Conservation (phyloP, 37 sponge, comb jelly and placozoan species). For the Aplysina aerophoba region DNA sequence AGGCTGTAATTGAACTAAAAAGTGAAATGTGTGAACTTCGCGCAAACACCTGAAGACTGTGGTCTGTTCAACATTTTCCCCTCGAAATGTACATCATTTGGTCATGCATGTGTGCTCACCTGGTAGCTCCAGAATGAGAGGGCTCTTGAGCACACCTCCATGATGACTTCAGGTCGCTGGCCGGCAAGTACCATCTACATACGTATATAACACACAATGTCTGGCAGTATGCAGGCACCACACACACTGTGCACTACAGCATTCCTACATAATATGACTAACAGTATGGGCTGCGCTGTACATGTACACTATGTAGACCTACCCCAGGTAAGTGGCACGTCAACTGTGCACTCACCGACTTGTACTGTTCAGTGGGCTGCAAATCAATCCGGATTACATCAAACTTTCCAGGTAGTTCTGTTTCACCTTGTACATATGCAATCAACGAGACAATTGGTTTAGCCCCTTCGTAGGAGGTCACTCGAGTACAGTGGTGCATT, state of each 20-base stretch:
- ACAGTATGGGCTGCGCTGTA: too few relatives aligned
- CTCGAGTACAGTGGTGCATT: too few relatives aligned
- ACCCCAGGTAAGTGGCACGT: too few relatives aligned
- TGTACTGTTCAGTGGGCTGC: constrained; percentile 87
- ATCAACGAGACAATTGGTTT: neutral
- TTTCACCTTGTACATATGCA: constrained; percentile 56
- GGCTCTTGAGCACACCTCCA: constrained; percentile 89
- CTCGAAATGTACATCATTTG: neutral
- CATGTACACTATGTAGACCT: too few relatives aligned
- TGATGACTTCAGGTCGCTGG: constrained; percentile 85
- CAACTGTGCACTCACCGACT: constrained; percentile 87
- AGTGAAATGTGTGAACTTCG: too few relatives aligned
- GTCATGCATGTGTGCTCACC: constrained; percentile 21
- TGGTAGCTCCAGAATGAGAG: constrained; percentile 93
- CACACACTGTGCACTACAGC: too few relatives aligned
- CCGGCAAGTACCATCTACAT: constrained; percentile 91
- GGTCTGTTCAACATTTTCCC: too few relatives aligned
- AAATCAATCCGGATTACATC: constrained; percentile 79
- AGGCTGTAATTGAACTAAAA: too few relatives aligned
- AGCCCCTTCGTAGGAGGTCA: neutral
- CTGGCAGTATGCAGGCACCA: too few relatives aligned
- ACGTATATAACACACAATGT: neutral
- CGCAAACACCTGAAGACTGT: too few relatives aligned
- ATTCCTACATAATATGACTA: neutral
- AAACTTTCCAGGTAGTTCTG: constrained; percentile 71